Conservation (phyloP, 1,140 invertebrate species). For the Drosophila punjabiensis region DNA sequence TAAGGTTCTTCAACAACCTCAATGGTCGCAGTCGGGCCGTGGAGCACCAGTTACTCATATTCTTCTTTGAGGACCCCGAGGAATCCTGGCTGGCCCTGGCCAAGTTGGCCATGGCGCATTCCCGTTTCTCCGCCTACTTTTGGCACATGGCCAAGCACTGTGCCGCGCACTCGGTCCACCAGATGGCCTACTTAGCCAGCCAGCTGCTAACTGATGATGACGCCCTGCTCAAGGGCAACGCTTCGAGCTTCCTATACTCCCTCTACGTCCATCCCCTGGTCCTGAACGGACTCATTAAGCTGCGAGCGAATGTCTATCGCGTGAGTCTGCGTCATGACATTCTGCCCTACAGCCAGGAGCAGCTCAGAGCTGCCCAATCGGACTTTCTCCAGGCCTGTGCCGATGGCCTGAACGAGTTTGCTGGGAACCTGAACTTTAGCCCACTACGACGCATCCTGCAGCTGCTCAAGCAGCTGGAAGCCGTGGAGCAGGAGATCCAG, state of each 20-base stretch:
- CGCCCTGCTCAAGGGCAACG: conserved; percentile 1
- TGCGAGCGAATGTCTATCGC: neutral
- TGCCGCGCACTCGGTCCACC: conserved; percentile 8
- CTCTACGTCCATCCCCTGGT: conserved; percentile 29
- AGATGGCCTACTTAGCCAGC: neutral
- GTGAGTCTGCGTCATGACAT: neutral
- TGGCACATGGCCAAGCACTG: conserved; percentile 11
- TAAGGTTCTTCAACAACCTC: conserved; percentile 40
- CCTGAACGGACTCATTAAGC: conserved; percentile 4
- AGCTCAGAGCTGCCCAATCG: conserved; percentile 8
- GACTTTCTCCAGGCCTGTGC: conserved; percentile 24
- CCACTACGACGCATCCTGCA: conserved; percentile 11
- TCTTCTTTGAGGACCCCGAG: conserved; percentile 37
- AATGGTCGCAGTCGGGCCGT: neutral
- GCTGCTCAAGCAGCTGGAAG: neutral
- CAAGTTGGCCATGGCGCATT: conserved; percentile 42
- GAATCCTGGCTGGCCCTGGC: conserved; percentile 44
- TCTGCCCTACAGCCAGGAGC: conserved; percentile 11
- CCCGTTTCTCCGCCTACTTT: conserved; percentile 10
- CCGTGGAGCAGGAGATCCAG: neutral
- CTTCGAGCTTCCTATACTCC: neutral
- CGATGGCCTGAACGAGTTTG: conserved; percentile 15
- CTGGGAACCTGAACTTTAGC: neutral
- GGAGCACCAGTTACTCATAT: conserved; percentile 13
- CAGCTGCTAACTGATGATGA: conserved; percentile 22